Evolutionary conservation across 2,797 vertebrate genomes (phyloP), one percentile per base, ranked within the genome.

Genomic region (Rhinichthys osculus): DNA sequence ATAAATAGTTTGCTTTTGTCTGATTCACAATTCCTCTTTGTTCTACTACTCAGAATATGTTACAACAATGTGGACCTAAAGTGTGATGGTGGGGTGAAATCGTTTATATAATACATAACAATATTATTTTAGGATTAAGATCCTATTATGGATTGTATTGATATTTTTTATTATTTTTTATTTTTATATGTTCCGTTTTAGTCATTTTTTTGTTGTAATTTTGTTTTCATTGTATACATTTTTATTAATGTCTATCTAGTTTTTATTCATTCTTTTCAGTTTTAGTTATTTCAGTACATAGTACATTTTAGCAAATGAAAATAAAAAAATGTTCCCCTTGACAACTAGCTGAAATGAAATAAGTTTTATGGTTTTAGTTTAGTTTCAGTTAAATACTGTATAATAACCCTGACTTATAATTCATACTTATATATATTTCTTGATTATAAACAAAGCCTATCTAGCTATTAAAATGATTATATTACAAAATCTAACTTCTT

Each of bases 1-100:
- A 84, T 78, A 76, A 78, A 82, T 82, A 74, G 64, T 57, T 87
- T 86, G 87, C 83, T 85, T 87, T 76, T 73, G 44, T 62, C 81
- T 40, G 62, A 66, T 66, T 90, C 14, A 84, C 87, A 88, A 76
- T 87, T 33, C 30, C 57, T 78, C 73, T 47, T 86, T 86, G 81
- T 88, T 85, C 47, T 30, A n/a, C 38, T 67, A 16, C n/a, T 73
- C 30, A 44, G 21, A 71, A 81, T 78, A 40, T 81, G 59, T 84
- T 73, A 66, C 76, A 30, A 66, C 71, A 30, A 78, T 30, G 74
- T 30, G 40, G 27, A 40, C 70, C 35, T 85, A 84, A 50, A 78
- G 86, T 85, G 33, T 70, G 9, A 67, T 23, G 30, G 30, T 47
- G 57, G 64, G 64, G 67, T 50, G 19, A 69, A 71, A 67, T 50